Percentiles rank a stretch among this genome's conserved stretches.
Evolutionary conservation across 2,113 vertebrate genomes (phyloP).

Genomic region (Sakesphorus luctuosus): DNA sequence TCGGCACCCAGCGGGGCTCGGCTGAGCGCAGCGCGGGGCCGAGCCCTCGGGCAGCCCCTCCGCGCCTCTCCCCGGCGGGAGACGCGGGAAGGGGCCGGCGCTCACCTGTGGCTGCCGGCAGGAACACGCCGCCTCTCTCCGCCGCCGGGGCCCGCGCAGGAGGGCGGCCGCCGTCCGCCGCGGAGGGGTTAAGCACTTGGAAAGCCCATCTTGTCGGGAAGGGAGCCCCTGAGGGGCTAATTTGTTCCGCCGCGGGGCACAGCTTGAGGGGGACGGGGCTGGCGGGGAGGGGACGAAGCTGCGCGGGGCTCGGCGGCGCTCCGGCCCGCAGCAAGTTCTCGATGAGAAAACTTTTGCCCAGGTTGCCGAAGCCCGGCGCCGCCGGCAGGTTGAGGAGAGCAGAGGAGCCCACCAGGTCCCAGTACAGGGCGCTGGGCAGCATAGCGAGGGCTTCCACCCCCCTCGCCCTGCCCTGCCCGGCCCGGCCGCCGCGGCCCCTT

Average conservation of each 20-base stretch:
- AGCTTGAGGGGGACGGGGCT: slow-evolving; percentile 75
- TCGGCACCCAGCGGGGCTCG: not conserved
- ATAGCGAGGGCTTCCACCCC: slow-evolving; percentile 63
- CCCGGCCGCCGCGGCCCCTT: slow-evolving; percentile 9
- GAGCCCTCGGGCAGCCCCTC: too few species aligned
- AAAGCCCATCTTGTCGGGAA: slow-evolving; percentile 77
- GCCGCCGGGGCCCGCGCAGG: slow-evolving; percentile 41
- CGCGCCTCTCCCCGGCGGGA: not conserved
- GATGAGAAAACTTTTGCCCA: slow-evolving; percentile 93
- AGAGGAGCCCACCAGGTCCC: slow-evolving; percentile 78
- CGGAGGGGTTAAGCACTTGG: slow-evolving; percentile 67
- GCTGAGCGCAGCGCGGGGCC: not conserved
- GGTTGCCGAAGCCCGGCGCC: slow-evolving; percentile 81
- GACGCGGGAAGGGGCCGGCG: not conserved
- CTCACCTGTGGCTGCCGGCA: slow-evolving; percentile 53
- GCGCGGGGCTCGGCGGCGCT: slow-evolving; percentile 63
- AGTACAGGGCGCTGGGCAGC: slow-evolving; percentile 76
- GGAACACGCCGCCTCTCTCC: slow-evolving; percentile 48
- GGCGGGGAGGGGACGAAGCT: slow-evolving; percentile 41
- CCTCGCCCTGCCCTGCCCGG: not conserved
- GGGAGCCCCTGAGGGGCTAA: slow-evolving; percentile 56
- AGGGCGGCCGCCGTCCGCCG: slow-evolving; percentile 35
- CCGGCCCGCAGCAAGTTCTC: slow-evolving; percentile 88
- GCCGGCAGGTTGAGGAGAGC: slow-evolving; percentile 72
- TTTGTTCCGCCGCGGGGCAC: slow-evolving; percentile 66